Evolutionary conservation across 2,888 invertebrate species (phyloP), one percentile per base, ranked within the genome.

Genomic region (Microchrysa polita): DNA sequence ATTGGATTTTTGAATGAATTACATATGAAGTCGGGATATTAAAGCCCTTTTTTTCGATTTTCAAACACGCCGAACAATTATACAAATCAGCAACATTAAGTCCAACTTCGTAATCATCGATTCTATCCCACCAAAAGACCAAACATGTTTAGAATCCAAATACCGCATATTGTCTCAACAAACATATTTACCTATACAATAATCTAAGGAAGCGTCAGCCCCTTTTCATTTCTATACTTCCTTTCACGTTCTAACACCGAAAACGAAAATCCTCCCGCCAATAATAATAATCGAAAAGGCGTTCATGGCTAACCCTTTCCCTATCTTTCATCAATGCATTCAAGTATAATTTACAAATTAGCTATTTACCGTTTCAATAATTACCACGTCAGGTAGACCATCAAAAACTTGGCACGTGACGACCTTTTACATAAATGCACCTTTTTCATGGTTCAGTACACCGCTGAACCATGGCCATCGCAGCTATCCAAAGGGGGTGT

Each of bases 401-500:
- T 74, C 74, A 74, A 72, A 74, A 76, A 77, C 76, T 79, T 74
- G 79, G 79, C 79, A 79, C 79, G 79, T 79, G 79, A 78, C 79
- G 79, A 77, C 76, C 75, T 78, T 76, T 77, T 34, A 34, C 27
- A 34, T 34, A 77, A 74, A 75, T 79, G 78, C 80, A 80, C 79
- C 79, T 80, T 80, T 80, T 79, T 78, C 79, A 80, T 76, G 79
- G 77, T 78, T 79, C 77, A 78, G 52, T 78, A 78, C 74, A 60
- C 72, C 59, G 23, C 4, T 34, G 27, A 34, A 5, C 27, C 4
- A 7, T 34, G 27, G 27, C 18, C 61, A n/a, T n/a, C n/a, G n/a
- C n/a, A 40, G 27, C 53, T 16, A 67, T 22, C 48, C 23, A 67
- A 59, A n/a, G 52, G 40, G 65, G 27, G 27, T 34, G 27, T 69